A percentile compares a stretch with the other conserved stretches of the same genome.
Evolutionary conservation across 2,113 vertebrate species (phyloP).

Genomic region (Theristicus caerulescens): DNA sequence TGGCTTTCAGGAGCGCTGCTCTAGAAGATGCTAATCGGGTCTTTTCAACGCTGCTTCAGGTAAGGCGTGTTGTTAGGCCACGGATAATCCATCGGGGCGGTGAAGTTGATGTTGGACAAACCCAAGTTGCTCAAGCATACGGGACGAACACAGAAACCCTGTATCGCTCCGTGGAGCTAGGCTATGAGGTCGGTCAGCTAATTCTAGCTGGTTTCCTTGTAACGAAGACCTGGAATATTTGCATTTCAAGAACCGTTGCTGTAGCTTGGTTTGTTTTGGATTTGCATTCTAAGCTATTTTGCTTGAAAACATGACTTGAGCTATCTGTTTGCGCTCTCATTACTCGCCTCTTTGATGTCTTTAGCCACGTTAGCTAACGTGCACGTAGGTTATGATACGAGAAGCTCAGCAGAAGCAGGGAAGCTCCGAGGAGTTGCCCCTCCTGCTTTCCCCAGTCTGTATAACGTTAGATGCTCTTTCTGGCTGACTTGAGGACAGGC

Average conservation of each 20-base stretch:
- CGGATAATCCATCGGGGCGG: neutral
- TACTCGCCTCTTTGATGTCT: neutral
- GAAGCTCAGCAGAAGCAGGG: neutral
- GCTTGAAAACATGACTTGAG: neutral
- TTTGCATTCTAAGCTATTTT: neutral
- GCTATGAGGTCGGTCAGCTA: neutral
- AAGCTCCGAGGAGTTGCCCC: neutral
- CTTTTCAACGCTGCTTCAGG: neutral
- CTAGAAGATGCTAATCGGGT: neutral
- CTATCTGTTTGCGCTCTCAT: neutral
- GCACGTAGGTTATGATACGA: rapidly evolving
- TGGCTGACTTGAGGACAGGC: neutral
- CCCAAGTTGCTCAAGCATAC: neutral
- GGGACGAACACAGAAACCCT: neutral
- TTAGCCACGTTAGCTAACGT: rapidly evolving
- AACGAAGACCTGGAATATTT: neutral
- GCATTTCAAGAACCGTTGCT: neutral
- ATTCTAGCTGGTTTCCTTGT: neutral
- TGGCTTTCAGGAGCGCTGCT: neutral
- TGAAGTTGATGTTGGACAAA: neutral
- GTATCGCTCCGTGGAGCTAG: neutral
- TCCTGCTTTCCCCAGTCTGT: neutral
- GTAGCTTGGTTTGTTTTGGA: neutral
- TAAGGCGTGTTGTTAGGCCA: neutral
- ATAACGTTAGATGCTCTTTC: neutral